Evolutionary conservation across 2,113 vertebrate species (phyloP).

Genomic region (Sinocyclocheilus rhinocerous): DNA sequence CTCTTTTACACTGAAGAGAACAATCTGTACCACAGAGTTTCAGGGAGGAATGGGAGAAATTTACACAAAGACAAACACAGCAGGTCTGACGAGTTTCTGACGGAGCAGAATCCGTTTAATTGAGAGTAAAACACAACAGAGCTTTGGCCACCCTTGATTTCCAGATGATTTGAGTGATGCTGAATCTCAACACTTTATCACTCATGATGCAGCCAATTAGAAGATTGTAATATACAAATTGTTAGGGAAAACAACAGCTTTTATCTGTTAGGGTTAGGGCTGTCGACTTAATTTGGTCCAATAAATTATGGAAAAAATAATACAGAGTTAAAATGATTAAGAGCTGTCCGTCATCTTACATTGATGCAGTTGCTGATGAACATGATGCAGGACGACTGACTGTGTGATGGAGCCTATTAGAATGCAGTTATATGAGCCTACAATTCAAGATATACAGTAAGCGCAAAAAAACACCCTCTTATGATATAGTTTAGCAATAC

Average conservation of each 20-base stretch:
- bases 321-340: too few species aligned
- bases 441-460: too few species aligned
- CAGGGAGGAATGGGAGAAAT: slow-evolving; percentile 15
- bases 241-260: not conserved
- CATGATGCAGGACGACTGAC: too few species aligned
- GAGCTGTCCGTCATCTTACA: too few species aligned
- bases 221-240: slow-evolving; percentile 17
- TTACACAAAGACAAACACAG: slow-evolving; percentile 46
- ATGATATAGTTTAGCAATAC: too few species aligned
- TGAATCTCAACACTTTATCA: not conserved
- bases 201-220: not conserved
- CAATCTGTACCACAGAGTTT: slow-evolving; percentile 23
- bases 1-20: slow-evolving; percentile 19
- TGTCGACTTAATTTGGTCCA: too few species aligned
- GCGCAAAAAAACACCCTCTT: too few species aligned
- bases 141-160: not conserved
- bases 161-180: slow-evolving; percentile 22
- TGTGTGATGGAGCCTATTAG: too few species aligned
- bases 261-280: too few species aligned
- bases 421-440: too few species aligned
- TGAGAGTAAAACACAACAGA: slow-evolving; percentile 23
- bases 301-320: too few species aligned
- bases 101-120: slow-evolving; percentile 24
- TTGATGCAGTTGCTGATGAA: too few species aligned
- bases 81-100: slow-evolving; percentile 45